Base-by-base conservation (phyloP, 2,113 vertebrate genomes). In the Tautogolabrus adspersus region DNA sequence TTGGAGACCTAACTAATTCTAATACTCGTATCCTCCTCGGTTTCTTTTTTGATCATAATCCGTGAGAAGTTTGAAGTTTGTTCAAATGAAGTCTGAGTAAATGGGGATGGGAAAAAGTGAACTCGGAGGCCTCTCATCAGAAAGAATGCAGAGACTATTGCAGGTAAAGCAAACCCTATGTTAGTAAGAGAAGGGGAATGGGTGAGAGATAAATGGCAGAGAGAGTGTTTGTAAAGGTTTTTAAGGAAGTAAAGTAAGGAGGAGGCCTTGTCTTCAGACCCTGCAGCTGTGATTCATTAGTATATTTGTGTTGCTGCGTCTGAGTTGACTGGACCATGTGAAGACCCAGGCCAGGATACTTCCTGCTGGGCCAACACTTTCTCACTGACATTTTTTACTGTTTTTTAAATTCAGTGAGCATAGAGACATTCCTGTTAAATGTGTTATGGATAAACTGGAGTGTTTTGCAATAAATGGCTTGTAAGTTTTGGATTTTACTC, bases 291-390 rank as follows among this genome's bases (percentile, higher is more conserved):
- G 63, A 85, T 86, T 86, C 72, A 89, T 89, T 87, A 86, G 69
- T 81, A 72, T 87, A 87, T 90, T 90, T 84, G 84, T 85, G 77
- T 87, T 91, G 85, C 75, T 81, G 64, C 70, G 59, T 85, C 85
- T 87, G 74, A 90, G 76, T 67, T 78, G 82, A 83, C 84, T 87
- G 79, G 76, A 86, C 58, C 72, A 66, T 66, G 70, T 38, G 66
- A 80, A 77, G 75, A 84, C 21, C 64, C 56, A 3, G 76, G 56
- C 81, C 72, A 74, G 81, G 80, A 86, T 65, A 58, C 68, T 75
- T 83, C 76, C 85, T 72, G 54, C 66, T 51, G 42, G 70, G 66
- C 61, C 63, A 51, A 57, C 51, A 22, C 34, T 52, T n/a, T 52
- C 49, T 52, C 49, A 52, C 49, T 21, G 49, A 21, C 49, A 9